Evolutionary conservation across 2,113 vertebrate species (phyloP).

Genomic region (Notiomystis cincta): DNA sequence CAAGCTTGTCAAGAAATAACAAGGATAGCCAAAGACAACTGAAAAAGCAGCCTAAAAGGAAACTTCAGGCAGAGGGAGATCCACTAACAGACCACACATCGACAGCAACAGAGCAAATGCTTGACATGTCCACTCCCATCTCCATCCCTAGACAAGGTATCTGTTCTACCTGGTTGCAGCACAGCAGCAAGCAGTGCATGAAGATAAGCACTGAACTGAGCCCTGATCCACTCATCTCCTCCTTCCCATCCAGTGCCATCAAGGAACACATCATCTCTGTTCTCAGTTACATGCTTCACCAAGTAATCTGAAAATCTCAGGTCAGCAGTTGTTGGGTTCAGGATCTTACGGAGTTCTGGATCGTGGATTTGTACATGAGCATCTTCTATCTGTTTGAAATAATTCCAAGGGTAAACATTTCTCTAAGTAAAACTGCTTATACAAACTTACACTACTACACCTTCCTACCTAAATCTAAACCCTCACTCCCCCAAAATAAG

Average conservation of each 20-base stretch:
- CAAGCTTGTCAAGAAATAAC: neutral
- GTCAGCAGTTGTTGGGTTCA: constrained; percentile 91
- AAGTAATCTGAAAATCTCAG: constrained; percentile 92
- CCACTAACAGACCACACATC: neutral
- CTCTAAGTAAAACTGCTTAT: neutral
- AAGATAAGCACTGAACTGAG: constrained; percentile 91
- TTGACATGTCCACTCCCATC: neutral
- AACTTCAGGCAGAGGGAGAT: neutral
- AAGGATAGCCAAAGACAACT: neutral
- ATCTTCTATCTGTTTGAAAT: constrained; percentile 84
- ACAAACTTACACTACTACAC: neutral
- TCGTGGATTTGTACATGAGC: constrained; percentile 89
- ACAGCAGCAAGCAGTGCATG: constrained; percentile 88
- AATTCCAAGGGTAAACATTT: neutral
- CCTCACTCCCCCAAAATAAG: neutral
- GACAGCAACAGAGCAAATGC: neutral
- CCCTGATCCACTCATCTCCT: constrained; percentile 97
- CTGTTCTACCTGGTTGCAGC: constrained; percentile 80
- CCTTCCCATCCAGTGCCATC: constrained; percentile 98
- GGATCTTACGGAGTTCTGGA: constrained; percentile 85
- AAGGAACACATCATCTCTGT: constrained; percentile 92
- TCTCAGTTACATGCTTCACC: constrained; percentile 93
- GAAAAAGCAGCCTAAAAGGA: neutral
- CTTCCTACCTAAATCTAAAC: neutral
- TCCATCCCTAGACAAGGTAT: neutral